Evolutionary conservation across 2,113 vertebrate species (phyloP).

Genomic region (Lucifuga dentata): DNA sequence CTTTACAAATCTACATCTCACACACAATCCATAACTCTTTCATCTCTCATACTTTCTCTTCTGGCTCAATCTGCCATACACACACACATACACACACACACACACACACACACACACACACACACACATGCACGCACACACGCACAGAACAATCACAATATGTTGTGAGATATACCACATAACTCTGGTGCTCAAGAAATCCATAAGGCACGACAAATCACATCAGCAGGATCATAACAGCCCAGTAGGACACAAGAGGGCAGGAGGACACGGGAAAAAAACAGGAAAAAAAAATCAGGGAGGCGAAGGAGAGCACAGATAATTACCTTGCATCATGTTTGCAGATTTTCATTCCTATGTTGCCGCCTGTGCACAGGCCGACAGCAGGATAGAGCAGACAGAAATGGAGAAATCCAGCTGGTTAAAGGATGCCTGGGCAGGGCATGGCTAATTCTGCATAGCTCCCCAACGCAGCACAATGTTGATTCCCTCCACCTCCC

Average conservation of each 20-base stretch:
- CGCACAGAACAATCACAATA: neutral
- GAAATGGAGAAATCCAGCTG: conserved; percentile 48
- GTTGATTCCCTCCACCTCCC: conserved; percentile 65
- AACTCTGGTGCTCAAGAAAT: conserved; percentile 37
- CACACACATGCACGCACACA: conserved; percentile 4
- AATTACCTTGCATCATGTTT: conserved; percentile 99
- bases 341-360: conserved; percentile 97
- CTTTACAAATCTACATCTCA: conserved; percentile 24
- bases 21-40: too few species aligned
- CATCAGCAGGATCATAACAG: conserved; percentile 55
- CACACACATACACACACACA: conserved; percentile 9
- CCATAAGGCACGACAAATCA: conserved; percentile 41
- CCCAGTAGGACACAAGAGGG: conserved; percentile 64
- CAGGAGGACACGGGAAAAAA: conserved; percentile 50
- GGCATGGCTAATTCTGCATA: conserved; percentile 72
- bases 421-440: conserved; percentile 69
- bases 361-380: conserved; percentile 42
- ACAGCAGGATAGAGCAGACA: conserved; percentile 27
- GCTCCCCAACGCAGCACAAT: conserved; percentile 63
- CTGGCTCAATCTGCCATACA: conserved; percentile 15
- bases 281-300: conserved; percentile 22
- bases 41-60: neutral
- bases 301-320: conserved; percentile 27
- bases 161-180: conserved; percentile 29
- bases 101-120: conserved; percentile 19